phyloP scores from a whole-genome alignment of 1,140 invertebrate species.

The Capitella teleta region DNA sequence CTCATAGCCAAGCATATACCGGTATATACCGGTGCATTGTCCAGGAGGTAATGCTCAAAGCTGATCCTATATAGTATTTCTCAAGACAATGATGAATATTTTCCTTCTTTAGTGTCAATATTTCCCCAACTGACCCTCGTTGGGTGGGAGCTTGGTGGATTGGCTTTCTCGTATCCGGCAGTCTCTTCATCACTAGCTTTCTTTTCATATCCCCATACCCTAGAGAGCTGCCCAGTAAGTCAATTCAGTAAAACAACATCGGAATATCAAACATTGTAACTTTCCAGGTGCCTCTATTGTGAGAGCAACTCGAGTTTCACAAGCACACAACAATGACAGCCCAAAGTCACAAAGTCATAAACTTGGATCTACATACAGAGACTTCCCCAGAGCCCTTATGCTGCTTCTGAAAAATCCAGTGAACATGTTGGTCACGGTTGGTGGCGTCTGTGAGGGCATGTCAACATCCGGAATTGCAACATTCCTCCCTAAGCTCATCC shows the following conservation, averaged over 20 bases:
- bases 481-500: constrained; percentile 1
- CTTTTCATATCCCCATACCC: not conserved
- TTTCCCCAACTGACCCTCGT: not conserved
- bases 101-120: not conserved
- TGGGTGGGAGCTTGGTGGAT: constrained; percentile 6
- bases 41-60: too few species aligned
- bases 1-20: too few species aligned
- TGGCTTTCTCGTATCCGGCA: not conserved
- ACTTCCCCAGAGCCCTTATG: not conserved
- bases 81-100: too few species aligned
- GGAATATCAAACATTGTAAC: not conserved
- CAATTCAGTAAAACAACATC: not conserved
- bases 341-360: not conserved
- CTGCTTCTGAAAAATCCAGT: not conserved
- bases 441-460: not conserved
- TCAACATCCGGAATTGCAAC: not conserved
- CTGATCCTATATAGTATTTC: too few species aligned
- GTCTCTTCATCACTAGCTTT: not conserved
- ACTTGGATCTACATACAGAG: not conserved
- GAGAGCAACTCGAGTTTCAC: not conserved
- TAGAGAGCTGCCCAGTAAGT: not conserved
- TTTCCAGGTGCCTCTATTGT: not conserved
- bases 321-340: not conserved
- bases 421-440: not conserved
- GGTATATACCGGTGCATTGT: too few species aligned